Evolutionary conservation across 2,797 vertebrate species (phyloP), one percentile per base, ranked within the genome.

Genomic region (Leucoraja ocellata): DNA sequence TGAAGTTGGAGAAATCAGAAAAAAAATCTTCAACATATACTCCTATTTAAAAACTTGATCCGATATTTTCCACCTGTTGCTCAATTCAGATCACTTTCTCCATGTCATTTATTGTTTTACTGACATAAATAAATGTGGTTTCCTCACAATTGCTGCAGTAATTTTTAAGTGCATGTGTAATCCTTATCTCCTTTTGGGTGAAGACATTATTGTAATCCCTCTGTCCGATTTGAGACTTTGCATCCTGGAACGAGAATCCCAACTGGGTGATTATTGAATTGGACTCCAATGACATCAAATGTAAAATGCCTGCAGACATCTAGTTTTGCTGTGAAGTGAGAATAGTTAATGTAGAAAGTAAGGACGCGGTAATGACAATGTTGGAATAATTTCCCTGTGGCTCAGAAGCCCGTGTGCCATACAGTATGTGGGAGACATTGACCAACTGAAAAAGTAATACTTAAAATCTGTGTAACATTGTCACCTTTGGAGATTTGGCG

Each of bases 31-130:
- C 81, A 84, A 84, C 58, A 1, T 58, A 86, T n/a, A 23, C 80
- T 58, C 79, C 79, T 83, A n/a, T 86, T 86, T 86, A 10, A 63
- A 32, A 86, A 86, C 4, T 18, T 63, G 83, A 86, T 86, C 83
- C 61, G 54, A 86, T 13, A 63, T 86, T n/a, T 86, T 86, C 58
- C 54, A 63, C 58, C 28, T 16, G 14, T 63, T 86, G 58, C 58
- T 11, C n/a, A 16, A 25, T 86, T 13, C 28, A 86, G n/a, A n/a
- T 13, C 58, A 5, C 11, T 61, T 61, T 16, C 11, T 63, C 83
- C n/a, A 25, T 54, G 25, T 11, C 32, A 16, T 58, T 4, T 63
- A 28, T 86, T 61, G 28, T 14, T 86, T 86, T 63, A 8, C 13
- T 16, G 28, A 13, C n/a, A 16, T 16, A 86, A 86, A 28, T 63